Evolutionary conservation across 1,140 invertebrate genomes (phyloP).

Genomic region (Agraylea sexmaculata): DNA sequence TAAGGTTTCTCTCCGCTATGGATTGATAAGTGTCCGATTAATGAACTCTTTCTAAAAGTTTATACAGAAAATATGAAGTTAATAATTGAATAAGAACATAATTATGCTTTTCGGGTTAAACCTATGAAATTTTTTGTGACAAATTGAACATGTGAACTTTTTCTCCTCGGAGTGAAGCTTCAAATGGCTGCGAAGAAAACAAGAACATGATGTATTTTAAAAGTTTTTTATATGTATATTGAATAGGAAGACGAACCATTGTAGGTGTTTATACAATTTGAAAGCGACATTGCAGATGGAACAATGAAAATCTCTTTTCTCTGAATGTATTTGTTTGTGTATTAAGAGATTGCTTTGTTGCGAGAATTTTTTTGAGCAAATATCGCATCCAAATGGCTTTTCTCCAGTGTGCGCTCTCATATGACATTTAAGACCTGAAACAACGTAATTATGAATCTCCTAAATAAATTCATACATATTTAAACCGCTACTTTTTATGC

Average conservation of each 20-base stretch:
- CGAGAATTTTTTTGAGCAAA: conserved; percentile 18
- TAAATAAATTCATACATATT: conserved; percentile 1
- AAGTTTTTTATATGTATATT: not conserved
- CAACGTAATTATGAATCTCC: no score
- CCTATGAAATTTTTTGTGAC: conserved; percentile 21
- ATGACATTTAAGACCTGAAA: conserved; percentile 19
- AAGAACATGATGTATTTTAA: conserved; percentile 1
- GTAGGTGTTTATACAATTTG: conserved; percentile 21
- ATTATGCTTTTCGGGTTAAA: conserved; percentile 1
- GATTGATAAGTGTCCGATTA: conserved; percentile 50
- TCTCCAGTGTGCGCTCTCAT: conserved; percentile 20
- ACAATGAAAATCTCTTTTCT: conserved; percentile 16
- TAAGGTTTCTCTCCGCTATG: conserved; percentile 51
- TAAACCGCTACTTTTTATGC: conserved; percentile 1
- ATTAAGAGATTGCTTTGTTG: conserved; percentile 19
- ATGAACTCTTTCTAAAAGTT: conserved; percentile 24
- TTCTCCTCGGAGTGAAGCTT: conserved; percentile 17
- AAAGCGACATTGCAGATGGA: conserved; percentile 17
- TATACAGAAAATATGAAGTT: not conserved
- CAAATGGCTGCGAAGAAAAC: conserved; percentile 17
- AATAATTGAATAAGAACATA: not conserved
- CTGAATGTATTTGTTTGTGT: conserved; percentile 20
- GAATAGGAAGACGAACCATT: conserved; percentile 16
- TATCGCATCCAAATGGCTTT: conserved; percentile 19
- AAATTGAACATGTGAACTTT: conserved; percentile 19